These are phyloP conservation scores for Aporophyla lueneburgensis DNA, from an alignment of 2,888 invertebrate species.

Conservation along the genomic window DNA sequence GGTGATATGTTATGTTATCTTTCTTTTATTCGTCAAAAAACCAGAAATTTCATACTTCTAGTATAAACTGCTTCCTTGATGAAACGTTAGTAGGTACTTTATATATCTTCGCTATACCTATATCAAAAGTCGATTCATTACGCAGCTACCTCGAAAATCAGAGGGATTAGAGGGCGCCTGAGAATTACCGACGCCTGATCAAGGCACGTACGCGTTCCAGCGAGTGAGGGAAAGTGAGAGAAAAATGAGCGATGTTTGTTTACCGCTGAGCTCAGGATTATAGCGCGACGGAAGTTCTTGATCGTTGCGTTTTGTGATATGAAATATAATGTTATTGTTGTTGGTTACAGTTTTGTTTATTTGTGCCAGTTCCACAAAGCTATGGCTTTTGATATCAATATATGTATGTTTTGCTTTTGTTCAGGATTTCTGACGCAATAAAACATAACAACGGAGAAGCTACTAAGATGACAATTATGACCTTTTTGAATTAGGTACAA, in stretches of 20 bases:
- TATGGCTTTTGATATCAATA: not conserved
- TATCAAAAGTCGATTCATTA: constrained; percentile 44
- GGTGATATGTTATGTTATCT: not conserved
- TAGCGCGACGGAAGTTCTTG: constrained; percentile 50
- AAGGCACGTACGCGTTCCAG: constrained; percentile 37
- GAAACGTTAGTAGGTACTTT: not conserved
- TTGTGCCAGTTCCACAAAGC: not conserved
- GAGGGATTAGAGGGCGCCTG: constrained; percentile 39
- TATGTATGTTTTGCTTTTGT: not conserved
- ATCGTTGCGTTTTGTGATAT: constrained; percentile 35
- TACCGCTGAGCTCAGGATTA: constrained; percentile 38
- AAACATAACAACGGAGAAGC: not conserved
- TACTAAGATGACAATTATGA: not conserved
- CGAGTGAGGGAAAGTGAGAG: constrained; percentile 14
- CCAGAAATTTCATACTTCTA: not conserved
- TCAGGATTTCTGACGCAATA: not conserved
- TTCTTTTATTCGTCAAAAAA: not conserved
- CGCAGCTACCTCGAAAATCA: constrained; percentile 1
- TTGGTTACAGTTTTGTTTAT: constrained; percentile 34
- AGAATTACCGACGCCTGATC: constrained; percentile 54
- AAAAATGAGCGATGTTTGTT: constrained; percentile 65
- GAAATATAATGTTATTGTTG: constrained; percentile 29
- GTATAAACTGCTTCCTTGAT: not conserved
- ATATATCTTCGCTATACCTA: not conserved
- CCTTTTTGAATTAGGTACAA: not conserved